These are phyloP conservation scores for Phalacrocorax aristotelis DNA, from an alignment of 2,113 vertebrate genomes.

Conservation along the genomic window DNA sequence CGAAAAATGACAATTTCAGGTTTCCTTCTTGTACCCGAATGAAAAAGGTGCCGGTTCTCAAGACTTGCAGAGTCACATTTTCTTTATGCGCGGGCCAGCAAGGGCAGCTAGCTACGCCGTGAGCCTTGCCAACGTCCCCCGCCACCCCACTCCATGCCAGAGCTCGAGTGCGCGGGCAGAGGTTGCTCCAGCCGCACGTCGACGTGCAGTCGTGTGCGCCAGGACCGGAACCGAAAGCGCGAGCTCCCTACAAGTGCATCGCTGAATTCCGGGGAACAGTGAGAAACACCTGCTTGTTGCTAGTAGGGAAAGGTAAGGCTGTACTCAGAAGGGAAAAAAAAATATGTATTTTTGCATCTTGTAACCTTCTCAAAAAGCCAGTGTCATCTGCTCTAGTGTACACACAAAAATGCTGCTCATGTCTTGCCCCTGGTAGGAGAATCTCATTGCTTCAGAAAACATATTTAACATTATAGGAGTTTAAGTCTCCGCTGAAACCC, in stretches of 20 bases:
- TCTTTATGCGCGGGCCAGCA: neutral
- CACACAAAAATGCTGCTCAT: fast-evolving
- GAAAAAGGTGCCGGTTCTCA: neutral
- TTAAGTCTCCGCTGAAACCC: conserved; percentile 29
- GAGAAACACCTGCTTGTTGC: neutral
- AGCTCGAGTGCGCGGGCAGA: fast-evolving
- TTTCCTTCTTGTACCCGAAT: neutral
- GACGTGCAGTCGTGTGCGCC: fast-evolving
- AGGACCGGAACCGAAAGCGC: neutral
- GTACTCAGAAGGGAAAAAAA: neutral
- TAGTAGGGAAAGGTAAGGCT: neutral
- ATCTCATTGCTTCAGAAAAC: neutral
- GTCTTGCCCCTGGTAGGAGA: neutral
- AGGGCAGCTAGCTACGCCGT: neutral
- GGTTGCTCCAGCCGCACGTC: neutral
- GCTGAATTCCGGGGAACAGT: neutral
- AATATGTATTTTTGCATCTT: neutral
- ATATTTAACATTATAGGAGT: conserved; percentile 6
- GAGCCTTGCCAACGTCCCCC: neutral
- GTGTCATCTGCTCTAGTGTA: neutral
- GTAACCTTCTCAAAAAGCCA: neutral
- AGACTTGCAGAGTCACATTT: neutral
- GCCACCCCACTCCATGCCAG: neutral
- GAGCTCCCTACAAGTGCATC: neutral
- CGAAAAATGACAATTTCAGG: conserved; percentile 17